Evolutionary conservation across 2,797 vertebrate genomes (phyloP).

Genomic region (Chanos chanos): DNA sequence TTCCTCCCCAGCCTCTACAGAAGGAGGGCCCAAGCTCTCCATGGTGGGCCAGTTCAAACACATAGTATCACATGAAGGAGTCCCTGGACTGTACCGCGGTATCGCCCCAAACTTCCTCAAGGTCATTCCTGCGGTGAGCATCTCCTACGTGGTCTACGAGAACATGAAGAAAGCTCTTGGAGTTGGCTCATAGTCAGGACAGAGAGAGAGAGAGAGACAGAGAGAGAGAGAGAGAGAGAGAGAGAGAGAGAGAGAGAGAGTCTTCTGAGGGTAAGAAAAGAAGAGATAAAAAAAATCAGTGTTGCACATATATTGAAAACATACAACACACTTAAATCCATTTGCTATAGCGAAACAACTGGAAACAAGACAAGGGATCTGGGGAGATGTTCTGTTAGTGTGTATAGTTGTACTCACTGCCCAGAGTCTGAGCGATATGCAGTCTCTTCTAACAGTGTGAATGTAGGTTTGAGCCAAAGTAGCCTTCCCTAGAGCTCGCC

Average conservation of each 20-base stretch:
- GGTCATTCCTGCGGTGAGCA: conserved; percentile 92
- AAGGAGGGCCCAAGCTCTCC: conserved; percentile 76
- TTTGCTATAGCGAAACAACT: no score
- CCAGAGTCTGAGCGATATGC: no score
- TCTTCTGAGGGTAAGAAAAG: no score
- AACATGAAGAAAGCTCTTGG: conserved; percentile 87
- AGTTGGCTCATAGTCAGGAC: conserved; percentile 47
- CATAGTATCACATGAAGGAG: conserved; percentile 83
- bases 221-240: background rate
- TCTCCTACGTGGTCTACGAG: conserved; percentile 94
- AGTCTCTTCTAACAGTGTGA: no score
- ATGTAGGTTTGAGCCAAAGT: no score
- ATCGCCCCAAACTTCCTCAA: conserved; percentile 94
- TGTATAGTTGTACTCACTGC: no score
- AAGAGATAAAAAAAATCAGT: no score
- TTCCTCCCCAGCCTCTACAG: conserved; percentile 57
- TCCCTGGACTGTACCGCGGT: conserved; percentile 85
- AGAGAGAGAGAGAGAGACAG: background rate
- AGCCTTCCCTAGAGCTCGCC: no score
- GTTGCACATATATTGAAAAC: no score
- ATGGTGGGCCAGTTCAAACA: conserved; percentile 86
- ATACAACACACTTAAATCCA: no score
- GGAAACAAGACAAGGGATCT: no score
- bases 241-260: background rate
- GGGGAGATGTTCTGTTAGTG: no score